Base-by-base conservation (phyloP, 1,140 invertebrate species). In the Pantala flavescens region DNA sequence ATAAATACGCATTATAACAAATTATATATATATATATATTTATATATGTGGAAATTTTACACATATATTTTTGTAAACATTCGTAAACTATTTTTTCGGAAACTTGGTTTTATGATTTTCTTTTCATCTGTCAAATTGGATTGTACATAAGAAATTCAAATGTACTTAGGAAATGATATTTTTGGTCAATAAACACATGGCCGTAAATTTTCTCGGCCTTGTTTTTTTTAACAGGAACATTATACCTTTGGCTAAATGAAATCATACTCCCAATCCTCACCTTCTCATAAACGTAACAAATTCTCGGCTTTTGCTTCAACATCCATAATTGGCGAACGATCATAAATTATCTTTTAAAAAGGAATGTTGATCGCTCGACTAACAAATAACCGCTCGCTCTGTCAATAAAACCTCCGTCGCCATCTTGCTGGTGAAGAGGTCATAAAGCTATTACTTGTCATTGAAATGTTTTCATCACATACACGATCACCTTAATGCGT, bases 131-230 rank as follows among this genome's bases (percentile, higher is more conserved):
- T 63, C 49, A 63, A 63, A 63, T 63, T 63, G 49, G 49, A 63
- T 63, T 63, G 49, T 63, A 63, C 49, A 63, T 63, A 63, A 7
- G 14, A 21, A 63, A 7, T 63, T 63, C 49, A 63, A 63, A 72
- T 72, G 71, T 72, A 72, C 42, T 72, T 72, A 72, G 71, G 42
- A 72, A 28, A 28, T 72, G 23, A 42, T 28, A 28, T 72, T 72
- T 72, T 72, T 72, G 71, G 71, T 72, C 42, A 72, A 72, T 72
- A 72, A 72, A 72, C 24, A 36, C 42, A 36, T 72, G 71, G 71
- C 24, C 71, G 24, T 42, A 42, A 72, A 72, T 63, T 63, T 63
- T 63, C 49, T 63, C 49, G 49, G 49, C 49, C 49, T 63, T 63
- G 16, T 19, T 63, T 63, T 63, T 63, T 63, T 63, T 63, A 19